Base-by-base conservation (phyloP, 2,113 vertebrate genomes). In the Formicarius rufipectus region DNA sequence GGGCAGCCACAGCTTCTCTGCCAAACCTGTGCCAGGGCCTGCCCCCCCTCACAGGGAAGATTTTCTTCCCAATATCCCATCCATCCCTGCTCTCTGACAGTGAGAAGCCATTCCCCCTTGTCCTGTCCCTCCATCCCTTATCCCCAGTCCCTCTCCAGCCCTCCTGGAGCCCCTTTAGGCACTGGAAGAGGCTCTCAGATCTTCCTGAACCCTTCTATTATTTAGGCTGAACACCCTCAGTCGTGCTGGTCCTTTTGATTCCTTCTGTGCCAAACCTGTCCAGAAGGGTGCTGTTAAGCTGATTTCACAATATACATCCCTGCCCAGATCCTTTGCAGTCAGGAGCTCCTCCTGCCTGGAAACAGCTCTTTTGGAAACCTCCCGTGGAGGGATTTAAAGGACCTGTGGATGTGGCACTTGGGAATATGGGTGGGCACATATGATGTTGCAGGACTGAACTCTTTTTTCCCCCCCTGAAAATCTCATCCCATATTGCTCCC, bases 11-110 rank as follows among this genome's bases (percentile, higher is more conserved):
- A 81, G 27, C 50, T 81, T 1, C 50, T 66, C 35, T 73, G 44
- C 37, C 31, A 4, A 50, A 1, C 21, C 22, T 59, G 37, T 6
- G 44, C 15, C 87, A 52, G 37, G 27, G 2, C 8, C 33, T 81
- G 0, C 0, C 23, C 44, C 17, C 3, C 39, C 6, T 59, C 15
- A 2, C 19, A 39, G 11, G 0, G 17, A 59, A 2, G 0, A 74
- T 37, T 28, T 58, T 5, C 68, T 80, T 19, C 50, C 50, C 37
- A 58, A 44, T 2, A 59, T 24, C 44, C 60, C 68, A 50, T 7
- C 33, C 5, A 2, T 0, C 9, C 37, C 44, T 74, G 44, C 10
- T 33, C 52, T 81, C 15, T 81, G 37, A 11, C 35, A 18, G 0
- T 80, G 50, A 30, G 18, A 6, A 81, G 44, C 86, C 77, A 33